phyloP scores from a whole-genome alignment of 1,140 invertebrate species.

The Berghia stephanieae region DNA sequence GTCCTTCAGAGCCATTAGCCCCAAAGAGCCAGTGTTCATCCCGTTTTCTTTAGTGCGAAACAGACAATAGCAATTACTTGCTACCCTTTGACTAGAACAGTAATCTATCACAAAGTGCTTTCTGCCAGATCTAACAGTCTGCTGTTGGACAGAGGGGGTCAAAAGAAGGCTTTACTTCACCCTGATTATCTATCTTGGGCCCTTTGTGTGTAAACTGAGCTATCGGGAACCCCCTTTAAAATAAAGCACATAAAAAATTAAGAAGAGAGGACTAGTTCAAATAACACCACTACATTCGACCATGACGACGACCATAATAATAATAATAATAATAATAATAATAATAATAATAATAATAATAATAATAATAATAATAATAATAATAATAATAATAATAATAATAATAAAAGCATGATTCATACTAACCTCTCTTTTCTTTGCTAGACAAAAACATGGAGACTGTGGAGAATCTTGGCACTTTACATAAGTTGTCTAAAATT shows the following conservation, averaged over 20 bases:
- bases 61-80: no score
- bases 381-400: background rate
- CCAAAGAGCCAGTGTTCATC: no score
- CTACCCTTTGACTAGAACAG: no score
- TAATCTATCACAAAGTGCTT: no score
- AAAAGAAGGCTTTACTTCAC: no score
- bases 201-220: no score
- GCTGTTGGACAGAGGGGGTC: no score
- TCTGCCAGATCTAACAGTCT: no score
- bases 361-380: background rate
- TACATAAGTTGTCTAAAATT: conserved; percentile 44
- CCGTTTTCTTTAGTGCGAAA: no score
- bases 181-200: no score
- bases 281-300: background rate
- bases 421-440: conserved; percentile 52
- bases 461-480: conserved; percentile 52
- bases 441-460: conserved; percentile 55
- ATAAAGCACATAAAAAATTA: background rate
- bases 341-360: background rate
- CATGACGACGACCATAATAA: background rate
- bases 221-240: no score
- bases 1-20: no score
- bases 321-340: background rate
- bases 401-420: background rate
- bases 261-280: background rate